These are phyloP conservation scores for Nothocercus nigrocapillus DNA, from an alignment of 2,113 vertebrate species.

Conservation along the genomic window DNA sequence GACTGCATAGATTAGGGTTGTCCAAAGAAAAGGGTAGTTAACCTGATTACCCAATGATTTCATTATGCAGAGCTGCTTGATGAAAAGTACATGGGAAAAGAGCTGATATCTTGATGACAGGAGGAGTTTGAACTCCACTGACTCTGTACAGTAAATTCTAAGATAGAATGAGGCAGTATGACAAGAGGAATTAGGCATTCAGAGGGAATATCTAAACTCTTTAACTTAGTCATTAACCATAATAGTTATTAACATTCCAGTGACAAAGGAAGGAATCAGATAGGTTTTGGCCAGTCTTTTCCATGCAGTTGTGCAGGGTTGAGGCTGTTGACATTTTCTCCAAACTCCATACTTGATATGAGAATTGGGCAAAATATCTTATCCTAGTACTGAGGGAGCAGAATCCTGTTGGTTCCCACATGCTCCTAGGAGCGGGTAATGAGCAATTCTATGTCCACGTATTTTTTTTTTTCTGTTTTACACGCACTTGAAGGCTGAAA, in stretches of 20 bases:
- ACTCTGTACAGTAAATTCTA: neutral
- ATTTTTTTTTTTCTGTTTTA: neutral
- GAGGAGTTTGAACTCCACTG: neutral
- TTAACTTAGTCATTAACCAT: neutral
- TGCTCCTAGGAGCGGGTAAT: neutral
- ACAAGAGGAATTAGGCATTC: neutral
- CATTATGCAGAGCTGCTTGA: neutral
- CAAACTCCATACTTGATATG: neutral
- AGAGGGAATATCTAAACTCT: neutral
- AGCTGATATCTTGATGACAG: neutral
- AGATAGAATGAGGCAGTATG: neutral
- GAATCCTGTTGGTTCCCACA: neutral
- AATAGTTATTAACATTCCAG: neutral
- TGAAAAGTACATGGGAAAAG: neutral
- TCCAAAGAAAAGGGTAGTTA: neutral
- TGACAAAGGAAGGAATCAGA: neutral
- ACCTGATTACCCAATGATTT: neutral
- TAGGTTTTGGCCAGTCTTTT: neutral
- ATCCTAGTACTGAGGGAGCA: neutral
- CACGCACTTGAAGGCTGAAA: neutral
- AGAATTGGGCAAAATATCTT: neutral
- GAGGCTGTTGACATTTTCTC: neutral
- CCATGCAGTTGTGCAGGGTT: neutral
- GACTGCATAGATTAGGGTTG: neutral
- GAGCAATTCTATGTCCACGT: neutral